A percentile compares a stretch with the other conserved stretches of the same genome.
These are phyloP conservation scores for Anableps anableps DNA, from an alignment of 2,797 vertebrate genomes.

Conservation along the genomic window DNA sequence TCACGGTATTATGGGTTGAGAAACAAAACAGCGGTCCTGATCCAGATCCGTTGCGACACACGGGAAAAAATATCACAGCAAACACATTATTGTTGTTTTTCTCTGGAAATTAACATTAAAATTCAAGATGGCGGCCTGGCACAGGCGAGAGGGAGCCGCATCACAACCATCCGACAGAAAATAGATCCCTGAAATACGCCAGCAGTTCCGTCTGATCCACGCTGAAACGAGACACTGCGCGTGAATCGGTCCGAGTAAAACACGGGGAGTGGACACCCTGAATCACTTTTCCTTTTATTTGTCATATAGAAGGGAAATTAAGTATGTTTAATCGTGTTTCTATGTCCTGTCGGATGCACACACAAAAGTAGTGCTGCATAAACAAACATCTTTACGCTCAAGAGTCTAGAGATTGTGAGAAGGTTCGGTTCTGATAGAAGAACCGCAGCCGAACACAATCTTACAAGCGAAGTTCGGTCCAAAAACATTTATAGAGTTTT, in stretches of 20 bases:
- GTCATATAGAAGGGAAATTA: background rate
- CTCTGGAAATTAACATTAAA: constrained; percentile 82
- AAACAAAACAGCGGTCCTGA: constrained; percentile 21
- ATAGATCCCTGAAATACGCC: constrained; percentile 68
- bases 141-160: constrained; percentile 68
- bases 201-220: background rate
- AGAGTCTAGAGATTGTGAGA: constrained; percentile 42
- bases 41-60: constrained; percentile 48
- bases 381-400: constrained; percentile 76
- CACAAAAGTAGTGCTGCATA: constrained; percentile 80
- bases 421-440: constrained; percentile 33
- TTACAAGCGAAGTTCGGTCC: background rate
- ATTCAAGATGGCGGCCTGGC: constrained; percentile 85
- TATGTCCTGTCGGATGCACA: constrained; percentile 69
- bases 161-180: constrained; percentile 73
- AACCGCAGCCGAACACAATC: constrained; percentile 14
- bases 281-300: background rate
- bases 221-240: background rate
- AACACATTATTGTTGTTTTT: constrained; percentile 71
- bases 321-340: background rate
- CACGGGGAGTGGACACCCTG: accelerated
- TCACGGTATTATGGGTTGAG: constrained; percentile 47
- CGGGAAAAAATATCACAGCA: constrained; percentile 71
- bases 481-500: background rate
- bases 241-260: accelerated